phyloP scores from a whole-genome alignment of 2,797 vertebrate genomes.

The Bovichtus diacanthus region DNA sequence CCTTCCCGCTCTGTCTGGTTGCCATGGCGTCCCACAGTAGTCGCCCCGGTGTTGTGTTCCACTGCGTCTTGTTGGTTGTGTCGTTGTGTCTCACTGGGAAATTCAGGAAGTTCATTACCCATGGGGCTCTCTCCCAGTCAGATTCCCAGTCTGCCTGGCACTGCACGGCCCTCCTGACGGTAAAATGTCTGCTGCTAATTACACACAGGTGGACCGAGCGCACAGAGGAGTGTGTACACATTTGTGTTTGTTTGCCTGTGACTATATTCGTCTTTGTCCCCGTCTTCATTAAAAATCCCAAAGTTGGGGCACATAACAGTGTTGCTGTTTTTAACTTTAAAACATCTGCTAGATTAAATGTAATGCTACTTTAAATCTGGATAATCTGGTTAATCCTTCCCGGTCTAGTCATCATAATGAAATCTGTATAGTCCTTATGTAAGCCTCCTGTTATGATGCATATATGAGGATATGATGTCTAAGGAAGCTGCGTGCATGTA shows the following conservation, averaged over 20 bases:
- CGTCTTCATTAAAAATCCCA: constrained; percentile 20
- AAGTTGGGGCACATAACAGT: background rate
- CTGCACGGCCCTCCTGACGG: constrained; percentile 75
- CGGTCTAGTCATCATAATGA: constrained; percentile 9
- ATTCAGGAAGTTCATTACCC: constrained; percentile 59
- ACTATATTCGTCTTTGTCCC: constrained; percentile 55
- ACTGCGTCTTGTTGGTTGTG: constrained; percentile 5
- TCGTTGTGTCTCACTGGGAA: constrained; percentile 53
- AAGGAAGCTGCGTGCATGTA: constrained; percentile 30
- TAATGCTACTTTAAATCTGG: constrained; percentile 11
- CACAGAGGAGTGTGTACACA: constrained; percentile 46
- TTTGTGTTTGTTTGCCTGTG: constrained; percentile 63
- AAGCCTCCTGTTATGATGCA: constrained; percentile 32
- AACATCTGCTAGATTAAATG: constrained; percentile 13
- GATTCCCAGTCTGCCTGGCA: constrained; percentile 78
- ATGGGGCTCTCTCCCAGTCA: constrained; percentile 54
- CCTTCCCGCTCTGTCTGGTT: constrained; percentile 6
- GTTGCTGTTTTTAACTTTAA: constrained; percentile 28
- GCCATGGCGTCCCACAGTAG: constrained; percentile 7
- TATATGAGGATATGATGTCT: constrained; percentile 19
- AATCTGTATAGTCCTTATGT: constrained; percentile 1
- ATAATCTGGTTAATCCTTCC: constrained; percentile 18
- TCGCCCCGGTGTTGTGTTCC: constrained; percentile 27
- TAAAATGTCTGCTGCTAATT: constrained; percentile 86
- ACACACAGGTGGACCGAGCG: constrained; percentile 81